Evolutionary conservation across 2,113 vertebrate genomes (phyloP).

Genomic region (Pedetes capensis): DNA sequence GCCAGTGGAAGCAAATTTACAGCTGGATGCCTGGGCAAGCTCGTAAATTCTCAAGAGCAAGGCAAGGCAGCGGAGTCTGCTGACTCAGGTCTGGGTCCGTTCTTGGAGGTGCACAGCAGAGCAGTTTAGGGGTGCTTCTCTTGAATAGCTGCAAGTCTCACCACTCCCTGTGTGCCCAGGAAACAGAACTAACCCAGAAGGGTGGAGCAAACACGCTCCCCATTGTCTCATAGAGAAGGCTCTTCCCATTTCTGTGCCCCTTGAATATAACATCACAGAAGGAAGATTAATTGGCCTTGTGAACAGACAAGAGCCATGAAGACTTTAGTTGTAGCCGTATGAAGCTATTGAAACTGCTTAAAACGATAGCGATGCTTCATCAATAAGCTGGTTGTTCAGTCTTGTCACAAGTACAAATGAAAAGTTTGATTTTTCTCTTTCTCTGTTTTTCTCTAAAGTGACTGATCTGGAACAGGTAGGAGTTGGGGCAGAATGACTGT

Average conservation of each 20-base stretch:
- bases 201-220: background rate
- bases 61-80: background rate
- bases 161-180: background rate
- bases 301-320: background rate
- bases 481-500: background rate
- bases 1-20: background rate
- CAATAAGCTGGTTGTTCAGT: background rate
- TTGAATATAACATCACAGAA: background rate
- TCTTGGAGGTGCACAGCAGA: background rate
- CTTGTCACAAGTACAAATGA: background rate
- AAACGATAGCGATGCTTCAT: background rate
- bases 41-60: background rate
- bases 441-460: background rate
- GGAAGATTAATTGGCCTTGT: background rate
- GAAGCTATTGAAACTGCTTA: background rate
- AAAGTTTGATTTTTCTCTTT: background rate
- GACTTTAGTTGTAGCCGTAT: background rate
- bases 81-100: background rate
- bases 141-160: background rate
- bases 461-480: background rate
- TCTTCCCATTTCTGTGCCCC: background rate
- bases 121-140: background rate
- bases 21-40: conserved; percentile 22
- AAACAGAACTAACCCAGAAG: background rate
- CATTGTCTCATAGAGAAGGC: background rate